phyloP scores from a whole-genome alignment of 2,797 vertebrate genomes.

The Chelmon rostratus region DNA sequence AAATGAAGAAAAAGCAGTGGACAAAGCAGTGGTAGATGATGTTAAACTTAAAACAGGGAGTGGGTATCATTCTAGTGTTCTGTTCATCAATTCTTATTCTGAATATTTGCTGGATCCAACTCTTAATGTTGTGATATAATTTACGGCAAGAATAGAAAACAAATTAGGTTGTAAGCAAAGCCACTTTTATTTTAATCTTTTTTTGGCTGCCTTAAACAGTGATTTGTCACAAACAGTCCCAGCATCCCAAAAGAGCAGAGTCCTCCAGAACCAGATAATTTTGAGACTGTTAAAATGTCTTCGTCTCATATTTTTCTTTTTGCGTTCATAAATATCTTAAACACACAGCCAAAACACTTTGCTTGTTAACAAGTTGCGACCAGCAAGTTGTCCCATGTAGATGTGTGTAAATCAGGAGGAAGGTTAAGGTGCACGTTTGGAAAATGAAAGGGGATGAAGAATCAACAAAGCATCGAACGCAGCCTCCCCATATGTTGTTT shows the following conservation, averaged over 20 bases:
- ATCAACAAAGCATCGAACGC: slow-evolving; percentile 18
- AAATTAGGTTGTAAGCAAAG: slow-evolving; percentile 1
- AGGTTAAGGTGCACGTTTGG: slow-evolving; percentile 19
- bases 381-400: background rate
- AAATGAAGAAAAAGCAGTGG: slow-evolving; percentile 41
- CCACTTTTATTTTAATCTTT: background rate
- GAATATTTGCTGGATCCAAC: background rate
- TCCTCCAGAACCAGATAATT: background rate
- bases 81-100: background rate
- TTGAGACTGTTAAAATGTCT: background rate
- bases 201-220: background rate
- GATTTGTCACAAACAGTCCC: slow-evolving; percentile 13
- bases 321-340: background rate
- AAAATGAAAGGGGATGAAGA: slow-evolving; percentile 4
- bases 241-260: background rate
- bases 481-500: background rate
- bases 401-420: background rate
- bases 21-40: slow-evolving; percentile 2
- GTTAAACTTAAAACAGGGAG: too few relatives aligned
- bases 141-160: background rate
- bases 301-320: background rate
- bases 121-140: background rate
- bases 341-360: background rate
- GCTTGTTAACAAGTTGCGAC: background rate
- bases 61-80: background rate